Conservation (phyloP, 1,140 invertebrate species). For the Brachionus plicatilis region DNA sequence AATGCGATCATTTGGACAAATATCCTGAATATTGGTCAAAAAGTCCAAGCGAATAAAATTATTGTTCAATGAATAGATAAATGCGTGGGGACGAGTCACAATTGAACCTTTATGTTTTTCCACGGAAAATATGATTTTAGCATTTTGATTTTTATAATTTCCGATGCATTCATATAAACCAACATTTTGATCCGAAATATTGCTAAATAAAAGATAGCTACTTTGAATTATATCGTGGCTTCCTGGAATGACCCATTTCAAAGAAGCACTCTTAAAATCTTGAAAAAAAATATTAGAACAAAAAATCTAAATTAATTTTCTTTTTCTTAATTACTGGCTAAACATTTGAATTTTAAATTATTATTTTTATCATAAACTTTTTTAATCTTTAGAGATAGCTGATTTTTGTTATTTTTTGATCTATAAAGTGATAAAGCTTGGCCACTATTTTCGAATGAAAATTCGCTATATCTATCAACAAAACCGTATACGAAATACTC, state of each 20-base stretch:
- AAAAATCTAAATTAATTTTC: too few species aligned
- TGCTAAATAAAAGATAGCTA: not conserved
- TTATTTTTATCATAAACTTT: not conserved
- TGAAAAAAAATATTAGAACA: not conserved
- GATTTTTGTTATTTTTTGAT: not conserved
- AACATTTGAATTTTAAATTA: not conserved
- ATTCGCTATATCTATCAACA: not conserved
- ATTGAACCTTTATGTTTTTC: not conserved
- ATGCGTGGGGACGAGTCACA: not conserved
- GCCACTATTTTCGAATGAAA: not conserved
- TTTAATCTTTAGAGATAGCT: not conserved
- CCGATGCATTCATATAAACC: not conserved
- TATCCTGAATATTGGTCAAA: not conserved
- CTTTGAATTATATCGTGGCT: not conserved
- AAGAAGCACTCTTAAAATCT: not conserved
- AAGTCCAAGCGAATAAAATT: not conserved
- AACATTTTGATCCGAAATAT: not conserved
- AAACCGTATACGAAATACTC: slow-evolving; percentile 16
- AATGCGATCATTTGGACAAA: not conserved
- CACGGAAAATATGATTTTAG: not conserved
- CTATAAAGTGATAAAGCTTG: not conserved
- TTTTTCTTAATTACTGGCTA: not conserved
- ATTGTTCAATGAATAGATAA: not conserved
- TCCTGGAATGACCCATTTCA: not conserved
- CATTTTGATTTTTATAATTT: not conserved